Evolutionary conservation across 2,113 vertebrate genomes (phyloP).

Genomic region (Pangasianodon hypophthalmus): DNA sequence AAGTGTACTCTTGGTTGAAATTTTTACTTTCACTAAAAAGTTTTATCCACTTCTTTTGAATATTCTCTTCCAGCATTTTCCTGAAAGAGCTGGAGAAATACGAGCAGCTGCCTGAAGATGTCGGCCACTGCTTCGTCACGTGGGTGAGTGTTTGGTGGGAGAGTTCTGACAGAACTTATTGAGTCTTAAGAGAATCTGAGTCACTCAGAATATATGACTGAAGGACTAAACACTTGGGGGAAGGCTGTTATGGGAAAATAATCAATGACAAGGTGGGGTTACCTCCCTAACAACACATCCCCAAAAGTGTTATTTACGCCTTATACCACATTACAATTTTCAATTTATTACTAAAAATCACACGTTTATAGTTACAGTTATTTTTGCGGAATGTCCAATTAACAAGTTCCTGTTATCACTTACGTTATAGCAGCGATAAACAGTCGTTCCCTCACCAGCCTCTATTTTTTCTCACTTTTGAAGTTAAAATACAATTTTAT

Average conservation of each 20-base stretch:
- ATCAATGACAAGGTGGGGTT: not conserved
- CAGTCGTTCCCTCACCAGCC: too few relatives aligned
- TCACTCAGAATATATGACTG: not conserved
- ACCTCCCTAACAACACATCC: too few relatives aligned
- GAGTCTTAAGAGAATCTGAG: not conserved
- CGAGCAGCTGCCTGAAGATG: slow-evolving; percentile 95
- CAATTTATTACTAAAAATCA: too few relatives aligned
- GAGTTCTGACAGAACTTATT: not conserved
- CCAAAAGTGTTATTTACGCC: too few relatives aligned
- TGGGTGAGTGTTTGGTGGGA: slow-evolving; percentile 79
- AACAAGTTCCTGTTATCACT: too few relatives aligned
- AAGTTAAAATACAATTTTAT: too few relatives aligned
- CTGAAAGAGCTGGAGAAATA: slow-evolving; percentile 98
- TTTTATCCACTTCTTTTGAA: not conserved
- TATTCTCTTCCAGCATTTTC: slow-evolving; percentile 81
- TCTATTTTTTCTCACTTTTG: too few relatives aligned
- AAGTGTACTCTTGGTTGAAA: not conserved
- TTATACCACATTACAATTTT: too few relatives aligned
- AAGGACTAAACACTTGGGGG: not conserved
- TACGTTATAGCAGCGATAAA: too few relatives aligned
- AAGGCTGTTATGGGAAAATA: not conserved
- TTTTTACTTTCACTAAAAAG: not conserved
- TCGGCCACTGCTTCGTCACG: slow-evolving; percentile 98
- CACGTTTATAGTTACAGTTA: too few relatives aligned
- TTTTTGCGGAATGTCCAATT: too few relatives aligned